phyloP scores from a whole-genome alignment of 2,888 invertebrate species.

The Sminthurinus aureus region DNA sequence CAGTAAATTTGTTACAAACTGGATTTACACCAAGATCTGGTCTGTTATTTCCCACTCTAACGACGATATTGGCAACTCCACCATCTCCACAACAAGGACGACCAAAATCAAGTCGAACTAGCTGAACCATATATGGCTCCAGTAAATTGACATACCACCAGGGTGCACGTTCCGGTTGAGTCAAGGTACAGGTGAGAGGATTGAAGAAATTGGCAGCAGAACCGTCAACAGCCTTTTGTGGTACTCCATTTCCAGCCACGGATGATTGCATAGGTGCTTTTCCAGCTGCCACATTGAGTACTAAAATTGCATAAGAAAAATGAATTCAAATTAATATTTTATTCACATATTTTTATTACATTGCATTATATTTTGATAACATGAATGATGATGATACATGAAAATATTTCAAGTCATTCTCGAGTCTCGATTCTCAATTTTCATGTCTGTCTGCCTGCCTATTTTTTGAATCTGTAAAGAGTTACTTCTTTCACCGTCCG shows the following conservation, averaged over 20 bases:
- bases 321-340: not conserved
- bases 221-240: conserved; percentile 90
- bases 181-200: conserved; percentile 85
- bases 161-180: conserved; percentile 81
- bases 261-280: conserved; percentile 90
- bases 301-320: conserved; percentile 67
- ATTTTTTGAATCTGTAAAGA: no score
- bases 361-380: no score
- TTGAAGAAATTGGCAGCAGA: conserved; percentile 84
- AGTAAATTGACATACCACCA: conserved; percentile 92
- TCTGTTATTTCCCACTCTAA: conserved; percentile 89
- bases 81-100: conserved; percentile 87
- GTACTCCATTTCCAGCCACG: conserved; percentile 71
- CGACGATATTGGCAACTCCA: conserved; percentile 83
- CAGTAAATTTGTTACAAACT: conserved; percentile 88
- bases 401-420: no score
- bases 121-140: conserved; percentile 94
- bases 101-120: conserved; percentile 89
- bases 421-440: no score
- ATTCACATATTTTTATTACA: no score
- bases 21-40: conserved; percentile 92
- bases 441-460: no score
- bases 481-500: no score
- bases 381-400: no score
- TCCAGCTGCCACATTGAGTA: conserved; percentile 90